These are phyloP conservation scores for Apodemia hepburni DNA, from an alignment of 2,888 invertebrate species.

Conservation along the genomic window DNA sequence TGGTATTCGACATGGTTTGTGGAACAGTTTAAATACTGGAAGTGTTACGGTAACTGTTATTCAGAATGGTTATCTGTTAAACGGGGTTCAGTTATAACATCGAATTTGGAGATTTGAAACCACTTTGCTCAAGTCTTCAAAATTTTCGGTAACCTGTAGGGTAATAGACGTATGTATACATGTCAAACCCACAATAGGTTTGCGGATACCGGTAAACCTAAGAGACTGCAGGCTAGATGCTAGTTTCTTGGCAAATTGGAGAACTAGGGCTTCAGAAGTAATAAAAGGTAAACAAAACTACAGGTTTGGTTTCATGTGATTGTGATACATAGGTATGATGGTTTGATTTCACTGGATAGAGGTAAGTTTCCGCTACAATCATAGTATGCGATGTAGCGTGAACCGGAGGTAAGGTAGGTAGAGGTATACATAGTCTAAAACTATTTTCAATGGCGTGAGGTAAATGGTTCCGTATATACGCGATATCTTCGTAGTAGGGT, in stretches of 20 bases:
- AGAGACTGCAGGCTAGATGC: too few species aligned
- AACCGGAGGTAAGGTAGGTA: background rate
- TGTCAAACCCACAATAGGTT: background rate
- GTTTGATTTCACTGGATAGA: background rate
- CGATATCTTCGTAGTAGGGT: background rate
- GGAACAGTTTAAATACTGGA: background rate
- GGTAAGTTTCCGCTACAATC: conserved; percentile 9
- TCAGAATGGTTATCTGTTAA: background rate
- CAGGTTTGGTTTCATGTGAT: background rate
- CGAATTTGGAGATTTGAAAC: background rate
- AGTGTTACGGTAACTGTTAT: background rate
- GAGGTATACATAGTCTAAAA: background rate
- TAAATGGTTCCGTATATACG: background rate
- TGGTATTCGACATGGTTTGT: background rate
- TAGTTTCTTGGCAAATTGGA: too few species aligned
- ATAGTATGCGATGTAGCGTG: conserved; percentile 10
- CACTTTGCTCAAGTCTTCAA: background rate
- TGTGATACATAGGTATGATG: background rate
- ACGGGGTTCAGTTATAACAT: background rate
- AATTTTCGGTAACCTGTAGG: background rate
- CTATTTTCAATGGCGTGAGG: background rate
- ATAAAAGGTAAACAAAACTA: too few species aligned
- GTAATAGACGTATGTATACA: background rate
- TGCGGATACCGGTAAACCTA: too few species aligned
- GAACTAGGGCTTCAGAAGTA: too few species aligned